These are phyloP conservation scores for Pterois miles DNA, from an alignment of 2,797 vertebrate species.

Conservation along the genomic window DNA sequence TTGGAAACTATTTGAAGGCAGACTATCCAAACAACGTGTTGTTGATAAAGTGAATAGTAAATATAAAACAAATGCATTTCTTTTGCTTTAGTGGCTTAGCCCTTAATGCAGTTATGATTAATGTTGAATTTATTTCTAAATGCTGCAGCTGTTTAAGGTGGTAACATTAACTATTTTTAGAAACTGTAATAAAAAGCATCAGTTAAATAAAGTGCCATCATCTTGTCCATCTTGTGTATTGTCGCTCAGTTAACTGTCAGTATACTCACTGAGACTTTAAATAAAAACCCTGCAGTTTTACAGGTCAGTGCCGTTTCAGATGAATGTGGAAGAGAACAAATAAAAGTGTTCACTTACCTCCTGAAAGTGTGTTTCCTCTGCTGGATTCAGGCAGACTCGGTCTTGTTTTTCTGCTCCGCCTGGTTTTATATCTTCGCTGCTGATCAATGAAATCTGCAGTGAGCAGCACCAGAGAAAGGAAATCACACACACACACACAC, in stretches of 20 bases:
- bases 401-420: accelerated
- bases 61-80: background rate
- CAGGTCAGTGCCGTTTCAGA: background rate
- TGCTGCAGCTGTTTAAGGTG: background rate
- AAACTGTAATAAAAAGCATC: background rate
- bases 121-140: background rate
- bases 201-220: background rate
- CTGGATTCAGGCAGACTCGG: background rate
- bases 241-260: background rate
- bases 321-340: background rate
- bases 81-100: background rate
- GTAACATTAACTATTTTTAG: background rate
- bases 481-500: background rate
- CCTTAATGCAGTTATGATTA: background rate
- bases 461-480: background rate
- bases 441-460: background rate
- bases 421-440: background rate
- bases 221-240: background rate
- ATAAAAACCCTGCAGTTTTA: background rate
- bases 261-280: background rate
- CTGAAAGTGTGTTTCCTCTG: background rate
- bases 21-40: too few relatives aligned
- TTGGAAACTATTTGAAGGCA: too few relatives aligned
- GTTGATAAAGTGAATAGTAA: too few relatives aligned
- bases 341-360: slow-evolving; percentile 2